These are phyloP conservation scores for Alectura lathami DNA, from an alignment of 2,113 vertebrate species.

Conservation along the genomic window DNA sequence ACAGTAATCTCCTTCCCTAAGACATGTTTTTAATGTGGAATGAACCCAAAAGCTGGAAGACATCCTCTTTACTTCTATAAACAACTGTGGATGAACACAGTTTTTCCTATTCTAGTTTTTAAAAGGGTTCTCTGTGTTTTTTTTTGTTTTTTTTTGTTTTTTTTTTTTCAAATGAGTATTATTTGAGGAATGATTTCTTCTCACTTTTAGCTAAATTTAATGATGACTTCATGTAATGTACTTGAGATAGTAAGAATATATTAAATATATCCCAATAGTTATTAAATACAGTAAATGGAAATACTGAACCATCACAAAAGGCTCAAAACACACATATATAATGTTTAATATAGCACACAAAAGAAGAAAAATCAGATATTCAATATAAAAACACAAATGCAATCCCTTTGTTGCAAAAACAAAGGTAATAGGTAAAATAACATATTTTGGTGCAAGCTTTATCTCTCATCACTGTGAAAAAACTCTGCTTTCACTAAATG, in stretches of 20 bases:
- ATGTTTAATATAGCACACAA: neutral
- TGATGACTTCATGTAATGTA: neutral
- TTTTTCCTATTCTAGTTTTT: neutral
- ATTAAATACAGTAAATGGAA: neutral
- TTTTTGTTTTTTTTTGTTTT: too few species aligned
- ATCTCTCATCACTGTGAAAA: neutral
- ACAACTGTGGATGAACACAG: neutral
- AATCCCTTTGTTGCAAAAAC: neutral
- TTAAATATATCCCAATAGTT: neutral
- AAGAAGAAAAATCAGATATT: neutral
- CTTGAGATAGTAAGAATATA: neutral
- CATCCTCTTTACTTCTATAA: neutral
- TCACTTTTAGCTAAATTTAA: neutral
- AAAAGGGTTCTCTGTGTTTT: neutral
- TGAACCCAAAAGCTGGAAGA: slow-evolving; percentile 15
- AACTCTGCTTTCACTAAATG: neutral
- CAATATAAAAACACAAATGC: neutral
- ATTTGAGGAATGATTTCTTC: neutral
- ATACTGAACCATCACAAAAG: neutral
- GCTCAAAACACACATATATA: neutral
- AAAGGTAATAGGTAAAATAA: neutral
- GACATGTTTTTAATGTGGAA: neutral
- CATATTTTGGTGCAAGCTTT: neutral
- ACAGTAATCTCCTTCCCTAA: slow-evolving; percentile 6
- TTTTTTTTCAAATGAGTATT: too few species aligned